Evolutionary conservation across 1,140 invertebrate species (phyloP), one percentile per base, ranked within the genome.

Genomic region (Formica selysi): DNA sequence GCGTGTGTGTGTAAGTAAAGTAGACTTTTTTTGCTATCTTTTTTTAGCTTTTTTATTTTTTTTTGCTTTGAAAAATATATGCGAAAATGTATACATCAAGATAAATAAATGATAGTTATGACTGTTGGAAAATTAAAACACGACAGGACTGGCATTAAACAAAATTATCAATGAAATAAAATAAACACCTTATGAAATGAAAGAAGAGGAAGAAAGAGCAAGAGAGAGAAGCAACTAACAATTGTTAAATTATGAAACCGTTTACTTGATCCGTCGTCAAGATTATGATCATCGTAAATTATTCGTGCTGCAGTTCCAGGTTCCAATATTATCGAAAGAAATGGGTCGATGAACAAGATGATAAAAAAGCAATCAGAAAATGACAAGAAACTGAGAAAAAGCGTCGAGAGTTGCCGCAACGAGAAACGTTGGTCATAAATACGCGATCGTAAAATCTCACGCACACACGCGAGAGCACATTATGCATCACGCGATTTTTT

Each of bases 291-390:
- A 41, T 70, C 44, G 48, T 57, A 57, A 57, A 70, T 80, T 32
- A 65, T 57, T 64, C 22, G 57, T 2, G 44, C 19, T 8, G 5
- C 13, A 32, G 13, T 10, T 51, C 44, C 26, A 67, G 16, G 44
- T 44, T 16, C n/a, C 32, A 44, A 54, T 54, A 80, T 80, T 41
- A 38, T 13, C 16, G 65, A 80, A 80, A 38, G 6, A 48, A 70
- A 44, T 38, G 78, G 36, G 48, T 79, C 76, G 68, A 68, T 54
- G 62, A 32, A 79, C 76, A 79, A 41, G 62, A 22, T 32, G 64
- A 79, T 79, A 22, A 80, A 80, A 80, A 57, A 38, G 78, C 64
- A 70, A 80, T 80, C 36, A 22, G 48, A 70, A 54, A 80, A 70
- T 38, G 26, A 67, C n/a, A 36, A 78, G n/a, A 48, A 62, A 29